Conservation (phyloP, 1,140 invertebrate species). For the Pseudomyrmex pallidus region DNA sequence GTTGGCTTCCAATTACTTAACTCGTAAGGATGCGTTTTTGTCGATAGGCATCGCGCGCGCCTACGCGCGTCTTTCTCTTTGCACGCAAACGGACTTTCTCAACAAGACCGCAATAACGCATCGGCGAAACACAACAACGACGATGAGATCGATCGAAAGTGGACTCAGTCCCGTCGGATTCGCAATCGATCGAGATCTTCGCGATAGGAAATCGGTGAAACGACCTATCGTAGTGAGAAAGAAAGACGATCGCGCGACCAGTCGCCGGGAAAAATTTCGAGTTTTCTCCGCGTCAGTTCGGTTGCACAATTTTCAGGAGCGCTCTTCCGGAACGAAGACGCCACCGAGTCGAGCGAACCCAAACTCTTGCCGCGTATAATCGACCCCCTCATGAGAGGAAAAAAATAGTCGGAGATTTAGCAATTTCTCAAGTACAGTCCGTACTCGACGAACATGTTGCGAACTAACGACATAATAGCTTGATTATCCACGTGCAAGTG, state of each 20-base stretch:
- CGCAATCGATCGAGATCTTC: conserved; percentile 26
- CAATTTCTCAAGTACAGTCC: conserved; percentile 1
- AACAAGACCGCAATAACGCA: conserved; percentile 39
- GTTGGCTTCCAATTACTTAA: conserved; percentile 47
- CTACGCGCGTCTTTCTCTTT: conserved; percentile 45
- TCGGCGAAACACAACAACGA: conserved; percentile 3
- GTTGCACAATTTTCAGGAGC: conserved; percentile 72
- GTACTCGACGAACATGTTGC: background rate
- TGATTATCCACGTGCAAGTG: background rate
- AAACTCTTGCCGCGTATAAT: conserved; percentile 14
- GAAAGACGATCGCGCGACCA: conserved; percentile 41
- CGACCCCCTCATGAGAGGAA: conserved; percentile 13
- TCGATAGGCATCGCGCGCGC: conserved; percentile 17
- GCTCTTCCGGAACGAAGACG: conserved; percentile 75
- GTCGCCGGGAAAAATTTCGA: conserved; percentile 74
- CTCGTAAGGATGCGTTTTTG: conserved; percentile 33
- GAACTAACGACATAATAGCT: background rate
- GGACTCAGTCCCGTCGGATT: conserved; percentile 24
- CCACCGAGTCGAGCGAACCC: background rate
- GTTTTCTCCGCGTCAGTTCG: conserved; percentile 76
- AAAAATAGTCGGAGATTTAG: conserved; percentile 4
- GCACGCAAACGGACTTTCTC: conserved; percentile 53
- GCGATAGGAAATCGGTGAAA: conserved; percentile 57
- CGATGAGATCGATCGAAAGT: conserved; percentile 39
- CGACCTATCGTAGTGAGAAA: conserved; percentile 21